Evolutionary conservation across 2,888 invertebrate genomes (phyloP).

Genomic region (Ormyrus nitidulus): DNA sequence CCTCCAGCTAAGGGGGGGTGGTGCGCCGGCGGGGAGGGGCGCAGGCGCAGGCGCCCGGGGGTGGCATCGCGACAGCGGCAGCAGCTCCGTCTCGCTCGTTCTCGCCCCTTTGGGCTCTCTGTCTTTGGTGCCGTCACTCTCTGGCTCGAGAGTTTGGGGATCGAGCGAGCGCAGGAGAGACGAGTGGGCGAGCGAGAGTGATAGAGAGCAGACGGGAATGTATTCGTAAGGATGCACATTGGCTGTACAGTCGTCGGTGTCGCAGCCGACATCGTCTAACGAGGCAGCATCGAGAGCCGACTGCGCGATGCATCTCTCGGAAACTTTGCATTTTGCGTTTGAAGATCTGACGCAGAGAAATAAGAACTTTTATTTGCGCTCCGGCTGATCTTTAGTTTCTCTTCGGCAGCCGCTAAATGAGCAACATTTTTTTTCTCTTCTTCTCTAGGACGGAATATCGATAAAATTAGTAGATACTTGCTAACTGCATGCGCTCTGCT

Average conservation of each 20-base stretch:
- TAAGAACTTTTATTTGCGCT: too few species aligned
- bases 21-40: neutral
- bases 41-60: constrained; percentile 28
- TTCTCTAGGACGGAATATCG: too few species aligned
- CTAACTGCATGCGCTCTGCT: too few species aligned
- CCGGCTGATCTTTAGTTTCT: too few species aligned
- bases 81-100: constrained; percentile 45
- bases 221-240: constrained; percentile 45
- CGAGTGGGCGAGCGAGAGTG: constrained; percentile 43
- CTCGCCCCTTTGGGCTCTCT: neutral
- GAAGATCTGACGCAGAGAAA: too few species aligned
- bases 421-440: too few species aligned
- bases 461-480: too few species aligned
- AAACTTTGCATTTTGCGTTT: too few species aligned
- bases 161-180: constrained; percentile 46
- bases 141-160: neutral
- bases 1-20: neutral
- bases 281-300: constrained; percentile 62
- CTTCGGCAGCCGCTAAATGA: too few species aligned
- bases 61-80: constrained; percentile 59
- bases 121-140: constrained; percentile 44
- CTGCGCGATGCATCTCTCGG: constrained; percentile 15
- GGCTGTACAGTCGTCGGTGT: neutral
- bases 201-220: constrained; percentile 30
- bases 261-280: constrained; percentile 70